Evolutionary conservation across 2,888 invertebrate species (phyloP), one percentile per base, ranked within the genome.

Genomic region (Lampropteryx suffumata): DNA sequence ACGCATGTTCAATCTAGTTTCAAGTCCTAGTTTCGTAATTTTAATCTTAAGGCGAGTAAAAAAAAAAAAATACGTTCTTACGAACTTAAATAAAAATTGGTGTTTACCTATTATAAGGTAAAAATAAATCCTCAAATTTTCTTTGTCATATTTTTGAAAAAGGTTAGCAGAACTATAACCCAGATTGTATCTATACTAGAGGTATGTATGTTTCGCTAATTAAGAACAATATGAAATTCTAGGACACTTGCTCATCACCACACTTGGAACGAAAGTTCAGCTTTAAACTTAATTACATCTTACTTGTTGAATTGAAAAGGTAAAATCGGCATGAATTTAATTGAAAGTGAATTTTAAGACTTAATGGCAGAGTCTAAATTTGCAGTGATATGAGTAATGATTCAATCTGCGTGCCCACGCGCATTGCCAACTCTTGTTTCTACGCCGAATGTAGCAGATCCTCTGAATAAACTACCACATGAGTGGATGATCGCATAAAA

Each of bases 271-370:
- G 24, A 24, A 24, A 24, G 24, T 7, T 24, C 7, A 24, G 3
- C 10, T 7, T 11, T 24, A 8, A 32, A 9, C 14, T 10, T n/a
- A 10, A 28, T 7, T 10, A n/a, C 21, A 39, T 7, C 10, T 67
- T 64, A 76, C 75, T 74, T 73, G 72, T 69, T 68, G 67, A 73
- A 72, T 73, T 72, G 71, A 76, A 75, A 77, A 75, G 73, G 10
- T 10, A 21, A 34, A 32, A 32, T 32, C 3, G n/a, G 17, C 24
- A 24, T 2, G 3, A 11, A 17, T 17, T 9, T 9, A 13, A 37
- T 14, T 28, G n/a, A 39, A 44, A 37, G 13, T 29, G 17, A 17
- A 29, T 39, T 68, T 73, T 74, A 69, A 1, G 0, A 0, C 2
- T 27, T 45, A 54, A 54, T 49, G 26, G 60, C 66, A 76, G 73